These are phyloP conservation scores for Euwallacea fornicatus DNA, from an alignment of 1,140 invertebrate species.

Conservation along the genomic window DNA sequence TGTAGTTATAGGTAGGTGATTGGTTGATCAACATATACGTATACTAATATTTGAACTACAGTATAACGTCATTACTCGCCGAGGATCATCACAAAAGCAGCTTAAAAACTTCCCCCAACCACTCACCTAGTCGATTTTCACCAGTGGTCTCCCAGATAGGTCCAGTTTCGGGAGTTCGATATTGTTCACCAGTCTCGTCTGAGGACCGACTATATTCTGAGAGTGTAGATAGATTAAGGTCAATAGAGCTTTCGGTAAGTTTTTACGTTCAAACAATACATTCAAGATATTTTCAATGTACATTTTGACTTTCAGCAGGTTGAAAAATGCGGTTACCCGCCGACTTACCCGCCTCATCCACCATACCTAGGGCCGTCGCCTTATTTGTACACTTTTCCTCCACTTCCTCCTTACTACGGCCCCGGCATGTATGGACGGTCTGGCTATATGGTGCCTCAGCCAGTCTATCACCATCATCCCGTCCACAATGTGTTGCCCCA, in stretches of 20 bases:
- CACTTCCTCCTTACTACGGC: slow-evolving; percentile 46
- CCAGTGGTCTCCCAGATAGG: slow-evolving; percentile 34
- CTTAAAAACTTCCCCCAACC: slow-evolving; percentile 45
- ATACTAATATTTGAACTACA: slow-evolving; percentile 46
- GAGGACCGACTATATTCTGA: slow-evolving; percentile 52
- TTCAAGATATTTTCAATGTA: not conserved
- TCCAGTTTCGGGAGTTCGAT: slow-evolving; percentile 10
- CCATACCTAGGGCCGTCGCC: slow-evolving; percentile 41
- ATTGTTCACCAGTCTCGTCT: slow-evolving; percentile 40
- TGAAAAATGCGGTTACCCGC: slow-evolving; percentile 47
- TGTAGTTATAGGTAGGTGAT: slow-evolving; percentile 54
- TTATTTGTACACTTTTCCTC: slow-evolving; percentile 47
- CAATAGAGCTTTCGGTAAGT: slow-evolving; percentile 53
- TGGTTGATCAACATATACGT: no score
- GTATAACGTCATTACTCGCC: slow-evolving; percentile 74
- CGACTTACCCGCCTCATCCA: slow-evolving; percentile 41
- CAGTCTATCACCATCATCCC: slow-evolving; percentile 45
- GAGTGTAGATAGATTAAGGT: slow-evolving; percentile 50
- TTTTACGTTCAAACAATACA: not conserved
- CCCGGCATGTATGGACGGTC: slow-evolving; percentile 41
- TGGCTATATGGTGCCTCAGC: slow-evolving; percentile 43
- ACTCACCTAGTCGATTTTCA: slow-evolving; percentile 52
- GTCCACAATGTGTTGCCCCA: slow-evolving; percentile 23
- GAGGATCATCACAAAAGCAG: slow-evolving; percentile 46
- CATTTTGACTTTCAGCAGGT: slow-evolving; percentile 43